A percentile compares a stretch with the other conserved stretches of the same genome.
These are phyloP conservation scores for Sebastiscus albofasciatus DNA, from an alignment of 2,797 vertebrate genomes.

Conservation along the genomic window DNA sequence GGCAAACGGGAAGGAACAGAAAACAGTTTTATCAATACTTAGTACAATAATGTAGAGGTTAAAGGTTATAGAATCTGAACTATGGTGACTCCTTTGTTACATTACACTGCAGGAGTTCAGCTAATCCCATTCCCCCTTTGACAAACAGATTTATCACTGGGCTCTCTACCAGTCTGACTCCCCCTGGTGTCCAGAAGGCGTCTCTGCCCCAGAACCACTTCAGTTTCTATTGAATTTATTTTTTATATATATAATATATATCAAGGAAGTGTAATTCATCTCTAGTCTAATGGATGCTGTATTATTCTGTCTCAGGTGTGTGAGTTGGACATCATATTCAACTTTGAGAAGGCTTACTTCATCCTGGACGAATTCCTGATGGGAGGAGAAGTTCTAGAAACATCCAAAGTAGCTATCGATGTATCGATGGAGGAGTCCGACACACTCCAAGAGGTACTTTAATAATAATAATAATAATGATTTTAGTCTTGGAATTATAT, in stretches of 20 bases:
- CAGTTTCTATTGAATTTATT: neutral
- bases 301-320: slow-evolving; percentile 85
- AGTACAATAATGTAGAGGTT: neutral
- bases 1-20: neutral
- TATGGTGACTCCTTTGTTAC: neutral
- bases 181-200: slow-evolving; percentile 39
- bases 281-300: neutral
- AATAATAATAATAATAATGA: neutral
- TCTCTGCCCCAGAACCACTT: neutral
- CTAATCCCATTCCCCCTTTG: no score
- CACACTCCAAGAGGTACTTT: slow-evolving; percentile 91
- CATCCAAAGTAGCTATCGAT: slow-evolving; percentile 87
- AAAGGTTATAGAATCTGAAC: neutral
- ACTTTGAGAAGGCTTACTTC: slow-evolving; percentile 96
- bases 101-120: neutral
- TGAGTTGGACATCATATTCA: slow-evolving; percentile 96
- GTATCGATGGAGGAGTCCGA: slow-evolving; percentile 90
- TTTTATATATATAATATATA: neutral
- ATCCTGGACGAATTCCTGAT: slow-evolving; percentile 95
- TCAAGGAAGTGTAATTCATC: neutral
- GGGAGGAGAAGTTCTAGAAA: slow-evolving; percentile 93
- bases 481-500: no score
- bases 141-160: neutral
- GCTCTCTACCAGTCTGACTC: slow-evolving; percentile 4
- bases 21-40: neutral